Conservation (phyloP, 2,113 vertebrate genomes). For the Gobius niger region DNA sequence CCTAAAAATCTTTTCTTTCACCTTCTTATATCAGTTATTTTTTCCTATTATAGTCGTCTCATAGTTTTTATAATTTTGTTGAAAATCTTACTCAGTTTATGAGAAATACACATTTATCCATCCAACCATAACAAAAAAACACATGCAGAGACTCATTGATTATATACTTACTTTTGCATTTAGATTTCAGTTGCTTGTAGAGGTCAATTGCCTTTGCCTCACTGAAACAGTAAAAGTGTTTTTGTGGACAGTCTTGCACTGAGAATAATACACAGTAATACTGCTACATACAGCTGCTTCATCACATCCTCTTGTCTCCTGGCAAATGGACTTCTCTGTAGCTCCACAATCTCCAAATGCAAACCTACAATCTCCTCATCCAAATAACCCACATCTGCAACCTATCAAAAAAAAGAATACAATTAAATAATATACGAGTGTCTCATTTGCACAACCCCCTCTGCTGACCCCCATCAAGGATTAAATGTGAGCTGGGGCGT, state of each 20-base stretch:
- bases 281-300: conserved; percentile 87
- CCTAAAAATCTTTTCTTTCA: background rate
- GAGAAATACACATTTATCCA: background rate
- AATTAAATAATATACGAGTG: background rate
- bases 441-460: background rate
- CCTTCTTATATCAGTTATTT: background rate
- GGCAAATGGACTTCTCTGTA: conserved; percentile 93
- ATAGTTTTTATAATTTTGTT: background rate
- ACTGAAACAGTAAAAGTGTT: conserved; percentile 64
- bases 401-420: conserved; percentile 66
- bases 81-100: background rate
- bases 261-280: background rate
- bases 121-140: too few species aligned
- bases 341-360: conserved; percentile 94
- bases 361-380: conserved; percentile 96
- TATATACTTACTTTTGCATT: conserved; percentile 86
- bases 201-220: conserved; percentile 92
- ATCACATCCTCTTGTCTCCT: conserved; percentile 91
- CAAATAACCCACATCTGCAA: conserved; percentile 88
- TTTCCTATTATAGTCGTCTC: background rate
- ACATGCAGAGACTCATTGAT: too few species aligned
- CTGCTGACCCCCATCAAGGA: background rate
- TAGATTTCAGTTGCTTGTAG: conserved; percentile 93
- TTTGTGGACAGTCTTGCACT: background rate
- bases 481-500: background rate